Evolutionary conservation across 2,113 vertebrate species (phyloP).

Genomic region (Mohoua ochrocephala): DNA sequence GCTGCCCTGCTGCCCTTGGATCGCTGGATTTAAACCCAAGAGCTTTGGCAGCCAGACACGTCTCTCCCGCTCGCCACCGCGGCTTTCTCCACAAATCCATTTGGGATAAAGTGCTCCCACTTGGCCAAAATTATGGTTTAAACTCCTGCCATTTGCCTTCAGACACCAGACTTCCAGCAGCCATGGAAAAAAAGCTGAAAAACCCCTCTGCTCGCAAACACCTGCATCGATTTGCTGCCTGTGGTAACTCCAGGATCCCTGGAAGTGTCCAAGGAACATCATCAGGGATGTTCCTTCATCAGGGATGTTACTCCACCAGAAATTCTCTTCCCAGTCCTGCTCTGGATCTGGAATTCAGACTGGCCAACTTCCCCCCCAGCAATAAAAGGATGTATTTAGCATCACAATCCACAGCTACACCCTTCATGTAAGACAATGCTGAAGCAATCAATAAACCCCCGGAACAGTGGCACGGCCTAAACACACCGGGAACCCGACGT

Average conservation of each 20-base stretch:
- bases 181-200: not conserved
- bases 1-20: not conserved
- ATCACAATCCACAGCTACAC: not conserved
- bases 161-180: not conserved
- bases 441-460: not conserved
- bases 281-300: not conserved
- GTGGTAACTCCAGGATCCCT: not conserved
- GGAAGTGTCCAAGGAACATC: too few relatives aligned
- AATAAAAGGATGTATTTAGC: not conserved
- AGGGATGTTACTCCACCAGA: not conserved
- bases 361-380: not conserved
- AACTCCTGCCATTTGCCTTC: not conserved
- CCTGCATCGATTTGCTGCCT: not conserved
- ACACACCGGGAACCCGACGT: not conserved
- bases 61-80: accelerated
- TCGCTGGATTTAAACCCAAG: not conserved
- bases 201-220: not conserved
- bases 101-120: not conserved
- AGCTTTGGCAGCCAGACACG: not conserved
- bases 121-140: not conserved
- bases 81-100: not conserved
- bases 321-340: not conserved
- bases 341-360: not conserved
- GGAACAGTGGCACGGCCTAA: not conserved
- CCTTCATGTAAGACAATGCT: not conserved